These are phyloP conservation scores for Manis crassicaudata DNA, from an alignment of 2,797 vertebrate genomes.

Conservation along the genomic window DNA sequence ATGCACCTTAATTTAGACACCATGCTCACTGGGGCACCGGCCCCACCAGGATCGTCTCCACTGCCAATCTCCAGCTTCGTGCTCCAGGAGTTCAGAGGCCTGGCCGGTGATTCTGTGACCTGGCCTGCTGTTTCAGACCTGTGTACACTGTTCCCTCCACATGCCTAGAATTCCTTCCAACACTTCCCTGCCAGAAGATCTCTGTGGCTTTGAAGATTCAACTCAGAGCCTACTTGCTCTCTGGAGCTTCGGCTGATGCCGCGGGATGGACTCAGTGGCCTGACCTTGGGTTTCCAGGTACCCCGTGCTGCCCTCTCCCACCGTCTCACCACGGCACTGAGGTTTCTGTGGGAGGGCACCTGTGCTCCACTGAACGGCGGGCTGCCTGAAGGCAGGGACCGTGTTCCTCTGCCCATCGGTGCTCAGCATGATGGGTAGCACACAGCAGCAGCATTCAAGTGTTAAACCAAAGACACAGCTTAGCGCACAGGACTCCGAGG, in stretches of 20 bases:
- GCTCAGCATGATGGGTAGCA: accelerated
- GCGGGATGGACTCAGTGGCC: accelerated
- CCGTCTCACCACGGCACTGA: accelerated
- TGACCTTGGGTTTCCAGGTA: neutral
- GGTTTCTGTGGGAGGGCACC: neutral
- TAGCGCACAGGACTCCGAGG: accelerated
- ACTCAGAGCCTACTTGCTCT: neutral
- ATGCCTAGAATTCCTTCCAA: neutral
- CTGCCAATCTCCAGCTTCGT: accelerated
- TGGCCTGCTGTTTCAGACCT: accelerated
- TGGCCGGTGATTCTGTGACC: accelerated
- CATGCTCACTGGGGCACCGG: accelerated
- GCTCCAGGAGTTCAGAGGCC: accelerated
- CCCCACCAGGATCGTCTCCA: accelerated
- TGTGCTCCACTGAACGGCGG: accelerated
- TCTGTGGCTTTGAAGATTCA: neutral
- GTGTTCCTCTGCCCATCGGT: accelerated
- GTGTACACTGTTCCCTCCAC: neutral
- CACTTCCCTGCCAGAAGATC: neutral
- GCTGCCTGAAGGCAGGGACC: no score
- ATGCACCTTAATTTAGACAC: neutral
- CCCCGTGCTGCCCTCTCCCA: neutral
- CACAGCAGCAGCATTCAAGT: accelerated
- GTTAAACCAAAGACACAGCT: neutral
- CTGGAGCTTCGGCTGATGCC: neutral